Percentiles rank a stretch among this genome's conserved stretches.
phyloP scores from a whole-genome alignment of 2,888 invertebrate genomes.

The Campaea margaritaria region DNA sequence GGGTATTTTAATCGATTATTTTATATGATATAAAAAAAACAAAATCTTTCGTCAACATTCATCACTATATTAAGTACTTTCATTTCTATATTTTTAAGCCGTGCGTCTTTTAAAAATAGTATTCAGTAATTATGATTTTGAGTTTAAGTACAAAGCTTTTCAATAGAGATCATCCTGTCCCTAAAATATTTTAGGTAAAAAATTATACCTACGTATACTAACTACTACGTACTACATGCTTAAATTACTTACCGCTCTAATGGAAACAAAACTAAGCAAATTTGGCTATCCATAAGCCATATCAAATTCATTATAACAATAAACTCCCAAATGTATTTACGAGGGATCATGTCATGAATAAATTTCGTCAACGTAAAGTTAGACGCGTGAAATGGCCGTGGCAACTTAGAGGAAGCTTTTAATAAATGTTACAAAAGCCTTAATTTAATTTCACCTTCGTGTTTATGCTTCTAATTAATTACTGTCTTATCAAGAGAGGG shows the following conservation, averaged over 20 bases:
- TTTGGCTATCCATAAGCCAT: conserved; percentile 75
- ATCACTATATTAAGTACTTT: too few species aligned
- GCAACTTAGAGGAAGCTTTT: conserved; percentile 71
- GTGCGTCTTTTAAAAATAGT: too few species aligned
- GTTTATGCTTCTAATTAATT: conserved; percentile 13
- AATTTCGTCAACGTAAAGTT: conserved; percentile 80
- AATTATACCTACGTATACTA: too few species aligned
- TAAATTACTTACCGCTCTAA: conserved; percentile 31
- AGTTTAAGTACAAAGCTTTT: too few species aligned
- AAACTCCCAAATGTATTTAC: conserved; percentile 84
- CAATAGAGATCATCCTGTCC: too few species aligned
- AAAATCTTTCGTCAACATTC: too few species aligned
- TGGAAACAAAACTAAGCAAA: conserved; percentile 58
- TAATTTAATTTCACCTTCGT: conserved; percentile 29
- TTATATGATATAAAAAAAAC: too few species aligned
- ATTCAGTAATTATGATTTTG: too few species aligned
- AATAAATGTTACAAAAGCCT: conserved; percentile 40
- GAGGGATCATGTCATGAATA: conserved; percentile 84
- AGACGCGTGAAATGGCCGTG: conserved; percentile 78
- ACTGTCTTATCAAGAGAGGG: not conserved
- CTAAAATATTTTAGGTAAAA: too few species aligned
- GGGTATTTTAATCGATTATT: too few species aligned
- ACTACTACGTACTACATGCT: not conserved
- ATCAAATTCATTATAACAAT: conserved; percentile 84
- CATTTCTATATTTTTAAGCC: too few species aligned